Conservation (phyloP, 2,113 vertebrate genomes). For the Eulemur rufifrons region DNA sequence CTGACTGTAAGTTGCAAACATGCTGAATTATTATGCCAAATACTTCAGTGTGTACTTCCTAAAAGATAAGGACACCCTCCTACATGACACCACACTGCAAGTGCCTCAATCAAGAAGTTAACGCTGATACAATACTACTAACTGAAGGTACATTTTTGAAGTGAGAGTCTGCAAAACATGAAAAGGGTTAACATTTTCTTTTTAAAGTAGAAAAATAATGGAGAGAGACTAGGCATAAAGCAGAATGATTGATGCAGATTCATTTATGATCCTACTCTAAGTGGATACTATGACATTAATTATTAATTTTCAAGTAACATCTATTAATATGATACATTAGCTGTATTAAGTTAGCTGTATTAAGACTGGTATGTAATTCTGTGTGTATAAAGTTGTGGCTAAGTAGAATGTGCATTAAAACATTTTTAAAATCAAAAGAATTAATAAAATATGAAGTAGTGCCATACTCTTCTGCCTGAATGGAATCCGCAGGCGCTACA, state of each 20-base stretch:
- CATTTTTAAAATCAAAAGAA: conserved; percentile 69
- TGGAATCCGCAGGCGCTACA: conserved; percentile 98
- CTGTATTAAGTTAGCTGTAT: conserved; percentile 64
- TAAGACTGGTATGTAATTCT: conserved; percentile 61
- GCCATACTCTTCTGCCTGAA: conserved; percentile 99
- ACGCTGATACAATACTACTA: background rate
- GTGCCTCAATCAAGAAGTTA: background rate
- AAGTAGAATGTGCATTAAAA: conserved; percentile 66
- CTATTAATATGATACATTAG: conserved; percentile 71
- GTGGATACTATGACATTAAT: conserved; percentile 41
- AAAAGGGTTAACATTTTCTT: background rate
- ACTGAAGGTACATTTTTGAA: background rate
- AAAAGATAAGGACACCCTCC: background rate
- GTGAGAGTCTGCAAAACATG: background rate
- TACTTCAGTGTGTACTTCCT: background rate
- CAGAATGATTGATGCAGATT: conserved; percentile 22
- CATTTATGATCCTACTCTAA: conserved; percentile 40
- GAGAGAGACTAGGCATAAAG: background rate
- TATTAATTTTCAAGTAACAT: conserved; percentile 69
- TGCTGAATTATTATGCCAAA: background rate
- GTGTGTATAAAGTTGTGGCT: conserved; percentile 68
- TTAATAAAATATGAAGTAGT: conserved; percentile 69
- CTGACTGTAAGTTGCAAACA: background rate
- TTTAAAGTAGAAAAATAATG: background rate
- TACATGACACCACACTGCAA: background rate